A percentile compares a stretch with the other conserved stretches of the same genome.
Evolutionary conservation across 2,888 invertebrate genomes (phyloP).

Genomic region (Mesoligia furuncula): DNA sequence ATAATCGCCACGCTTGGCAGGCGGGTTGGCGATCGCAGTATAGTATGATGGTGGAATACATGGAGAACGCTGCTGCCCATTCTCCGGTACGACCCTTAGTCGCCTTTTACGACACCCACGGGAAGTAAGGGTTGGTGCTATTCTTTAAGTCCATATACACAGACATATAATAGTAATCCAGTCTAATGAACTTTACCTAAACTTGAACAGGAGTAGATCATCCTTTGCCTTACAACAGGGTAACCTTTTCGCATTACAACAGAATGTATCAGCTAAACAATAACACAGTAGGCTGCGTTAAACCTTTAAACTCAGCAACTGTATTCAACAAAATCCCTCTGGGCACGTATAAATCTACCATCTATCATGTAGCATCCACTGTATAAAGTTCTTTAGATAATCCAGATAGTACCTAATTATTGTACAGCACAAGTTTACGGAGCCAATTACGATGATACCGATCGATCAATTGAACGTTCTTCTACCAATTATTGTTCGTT

Average conservation of each 20-base stretch:
- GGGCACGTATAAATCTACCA: conserved; percentile 9
- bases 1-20: too few species aligned
- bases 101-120: too few species aligned
- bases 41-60: too few species aligned
- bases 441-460: conserved; percentile 83
- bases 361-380: conserved; percentile 39
- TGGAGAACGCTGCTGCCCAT: too few species aligned
- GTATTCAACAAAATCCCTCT: conserved; percentile 39
- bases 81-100: too few species aligned
- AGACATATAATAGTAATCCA: background rate
- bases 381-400: conserved; percentile 68
- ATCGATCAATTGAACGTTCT: conserved; percentile 74
- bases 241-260: conserved; percentile 7
- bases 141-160: too few species aligned
- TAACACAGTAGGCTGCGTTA: conserved; percentile 11
- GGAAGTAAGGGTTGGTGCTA: too few species aligned
- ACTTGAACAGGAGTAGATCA: background rate
- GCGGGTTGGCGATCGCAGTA: too few species aligned
- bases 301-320: conserved; percentile 35
- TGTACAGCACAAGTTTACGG: conserved; percentile 76
- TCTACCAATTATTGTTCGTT: conserved; percentile 79
- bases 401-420: conserved; percentile 70
- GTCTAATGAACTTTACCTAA: background rate
- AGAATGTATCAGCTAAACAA: background rate
- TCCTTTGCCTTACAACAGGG: background rate